Evolutionary conservation across 2,888 invertebrate species (phyloP).

Genomic region (Sinodicranocentrus sp.): DNA sequence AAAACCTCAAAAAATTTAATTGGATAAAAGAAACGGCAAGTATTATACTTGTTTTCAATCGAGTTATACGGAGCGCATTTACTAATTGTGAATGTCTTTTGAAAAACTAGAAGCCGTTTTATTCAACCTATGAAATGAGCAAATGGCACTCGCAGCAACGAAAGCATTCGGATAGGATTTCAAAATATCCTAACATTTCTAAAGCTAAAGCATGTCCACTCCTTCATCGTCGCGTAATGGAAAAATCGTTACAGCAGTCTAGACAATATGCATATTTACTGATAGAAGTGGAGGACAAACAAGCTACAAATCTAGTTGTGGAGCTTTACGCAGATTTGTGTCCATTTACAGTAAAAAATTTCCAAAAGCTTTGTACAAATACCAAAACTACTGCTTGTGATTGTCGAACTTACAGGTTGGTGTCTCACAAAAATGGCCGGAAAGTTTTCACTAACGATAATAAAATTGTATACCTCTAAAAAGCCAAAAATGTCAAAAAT

Average conservation of each 20-base stretch:
- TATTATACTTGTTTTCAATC: too few species aligned
- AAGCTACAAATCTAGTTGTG: conserved; percentile 47
- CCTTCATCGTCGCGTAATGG: conserved; percentile 39
- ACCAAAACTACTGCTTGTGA: conserved; percentile 46
- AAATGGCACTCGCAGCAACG: conserved; percentile 49
- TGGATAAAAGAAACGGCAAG: conserved; percentile 30
- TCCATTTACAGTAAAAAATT: conserved; percentile 58
- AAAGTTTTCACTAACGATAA: too few species aligned
- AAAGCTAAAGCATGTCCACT: conserved; percentile 40
- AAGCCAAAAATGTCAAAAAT: background rate
- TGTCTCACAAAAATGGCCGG: too few species aligned
- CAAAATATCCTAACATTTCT: conserved; percentile 39
- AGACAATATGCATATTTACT: conserved; percentile 53
- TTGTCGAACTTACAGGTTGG: conserved; percentile 52
- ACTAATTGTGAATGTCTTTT: too few species aligned
- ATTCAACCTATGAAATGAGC: conserved; percentile 15
- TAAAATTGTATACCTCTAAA: too few species aligned
- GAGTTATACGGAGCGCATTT: too few species aligned
- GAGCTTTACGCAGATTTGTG: conserved; percentile 56
- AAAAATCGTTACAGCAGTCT: conserved; percentile 21
- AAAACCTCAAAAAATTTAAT: conserved; percentile 40
- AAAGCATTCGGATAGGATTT: conserved; percentile 36
- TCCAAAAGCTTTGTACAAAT: conserved; percentile 51
- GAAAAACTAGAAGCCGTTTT: conserved; percentile 27
- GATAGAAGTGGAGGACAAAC: conserved; percentile 57